Evolutionary conservation across 2,888 invertebrate species (phyloP), one percentile per base, ranked within the genome.

Genomic region (Antitype chi): DNA sequence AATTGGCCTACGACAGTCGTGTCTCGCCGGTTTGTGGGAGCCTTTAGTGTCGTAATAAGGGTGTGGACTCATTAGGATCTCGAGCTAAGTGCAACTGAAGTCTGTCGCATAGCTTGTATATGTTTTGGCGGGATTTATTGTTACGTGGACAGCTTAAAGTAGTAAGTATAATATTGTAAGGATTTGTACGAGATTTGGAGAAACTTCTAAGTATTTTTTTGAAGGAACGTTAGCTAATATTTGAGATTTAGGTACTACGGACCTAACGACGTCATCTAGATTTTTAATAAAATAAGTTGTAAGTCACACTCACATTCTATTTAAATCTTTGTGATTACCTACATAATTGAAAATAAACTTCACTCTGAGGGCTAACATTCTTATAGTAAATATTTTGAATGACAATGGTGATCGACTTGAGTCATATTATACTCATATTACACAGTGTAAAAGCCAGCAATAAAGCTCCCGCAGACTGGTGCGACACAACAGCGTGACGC

Each of bases 171-270:
- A 32, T 78, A 57, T 52, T 55, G n/a, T 2, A n/a, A 49, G 28
- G 3, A 43, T n/a, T 67, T 74, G 7, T 62, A 74, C 17, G 43
- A 52, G n/a, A 59, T 68, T 38, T 38, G 13, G 15, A 59, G 52
- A 62, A 43, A 60, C 6, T 43, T 66, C 7, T n/a, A 43, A 11
- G 6, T 47, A 25, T n/a, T 25, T 38, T 20, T 38, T 69, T 69
- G 17, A 32, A 55, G 52, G n/a, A 59, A 57, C 32, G 13, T 38
- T 59, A 62, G 1, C 32, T 64, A 52, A 52, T 72, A n/a, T 63
- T 55, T 43, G 2, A 62, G 8, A 32, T 68, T 62, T 49, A n/a
- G n/a, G n/a, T n/a, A 47, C 25, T 49, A 53, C 17, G 20, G 9
- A 28, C 17, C 2, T 20, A 23, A 62, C 28, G 4, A 49, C 38